phyloP scores from a whole-genome alignment of 2,888 invertebrate genomes.

The Eupeodes luniger region DNA sequence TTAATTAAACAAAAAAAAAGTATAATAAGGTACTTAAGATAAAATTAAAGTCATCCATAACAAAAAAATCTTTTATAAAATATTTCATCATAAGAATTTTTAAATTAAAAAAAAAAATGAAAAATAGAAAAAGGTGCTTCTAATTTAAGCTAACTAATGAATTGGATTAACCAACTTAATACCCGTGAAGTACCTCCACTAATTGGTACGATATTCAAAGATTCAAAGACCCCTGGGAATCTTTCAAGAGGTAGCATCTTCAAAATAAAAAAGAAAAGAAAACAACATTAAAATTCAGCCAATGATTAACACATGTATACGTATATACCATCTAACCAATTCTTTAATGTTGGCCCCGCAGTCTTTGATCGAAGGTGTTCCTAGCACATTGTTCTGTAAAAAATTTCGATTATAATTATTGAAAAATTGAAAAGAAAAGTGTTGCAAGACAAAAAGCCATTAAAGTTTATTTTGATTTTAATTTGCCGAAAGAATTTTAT shows the following conservation, averaged over 20 bases:
- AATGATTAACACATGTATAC: conserved; percentile 29
- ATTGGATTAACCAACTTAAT: conserved; percentile 54
- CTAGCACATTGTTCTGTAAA: not conserved
- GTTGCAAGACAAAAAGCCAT: not conserved
- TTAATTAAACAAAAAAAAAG: not conserved
- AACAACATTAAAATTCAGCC: conserved; percentile 24
- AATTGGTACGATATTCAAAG: not conserved
- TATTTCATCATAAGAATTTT: not conserved
- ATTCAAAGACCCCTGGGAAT: conserved; percentile 13
- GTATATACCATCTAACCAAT: conserved; percentile 36
- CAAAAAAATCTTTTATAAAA: not conserved
- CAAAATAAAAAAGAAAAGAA: not conserved
- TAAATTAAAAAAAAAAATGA: not conserved
- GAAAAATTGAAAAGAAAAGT: not conserved
- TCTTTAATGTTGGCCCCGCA: conserved; percentile 49
- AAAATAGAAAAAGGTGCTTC: not conserved
- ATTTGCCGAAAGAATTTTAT: not conserved
- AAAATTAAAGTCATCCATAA: not conserved
- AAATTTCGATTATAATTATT: not conserved
- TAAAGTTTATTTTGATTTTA: not conserved
- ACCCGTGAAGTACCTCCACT: conserved; percentile 51
- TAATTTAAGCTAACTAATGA: conserved; percentile 43
- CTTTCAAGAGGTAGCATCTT: not conserved
- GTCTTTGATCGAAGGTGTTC: conserved; percentile 59
- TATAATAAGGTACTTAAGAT: not conserved